Conservation (phyloP, 2,888 invertebrate genomes). For the Amphipoea lucens region DNA sequence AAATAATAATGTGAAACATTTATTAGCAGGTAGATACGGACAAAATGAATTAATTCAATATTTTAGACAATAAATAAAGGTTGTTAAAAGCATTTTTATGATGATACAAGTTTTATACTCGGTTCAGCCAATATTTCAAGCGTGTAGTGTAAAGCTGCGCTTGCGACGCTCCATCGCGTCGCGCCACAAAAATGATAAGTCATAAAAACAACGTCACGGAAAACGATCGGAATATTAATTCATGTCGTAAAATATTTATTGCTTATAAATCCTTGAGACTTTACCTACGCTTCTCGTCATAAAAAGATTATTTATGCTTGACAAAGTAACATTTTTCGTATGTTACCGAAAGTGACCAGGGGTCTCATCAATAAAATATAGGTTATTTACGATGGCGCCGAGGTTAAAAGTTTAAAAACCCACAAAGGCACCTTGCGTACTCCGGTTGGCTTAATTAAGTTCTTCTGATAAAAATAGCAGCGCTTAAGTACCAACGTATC, state of each 20-base stretch:
- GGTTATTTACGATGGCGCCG: conserved; percentile 87
- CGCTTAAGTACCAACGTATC: conserved; percentile 59
- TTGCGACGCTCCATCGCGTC: conserved; percentile 78
- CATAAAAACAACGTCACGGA: conserved; percentile 90
- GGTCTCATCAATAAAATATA: conserved; percentile 88
- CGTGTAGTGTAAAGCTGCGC: conserved; percentile 76
- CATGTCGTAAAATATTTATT: conserved; percentile 90
- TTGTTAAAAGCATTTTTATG: conserved; percentile 86
- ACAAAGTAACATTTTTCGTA: conserved; percentile 90
- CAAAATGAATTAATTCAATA: conserved; percentile 82
- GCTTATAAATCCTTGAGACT: conserved; percentile 90
- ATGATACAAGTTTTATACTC: conserved; percentile 85
- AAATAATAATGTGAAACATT: conserved; percentile 68
- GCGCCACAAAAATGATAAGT: conserved; percentile 90
- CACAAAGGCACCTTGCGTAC: conserved; percentile 69
- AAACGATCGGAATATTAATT: conserved; percentile 91
- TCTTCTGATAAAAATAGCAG: conserved; percentile 68
- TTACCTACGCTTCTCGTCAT: conserved; percentile 90
- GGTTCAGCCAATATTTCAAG: conserved; percentile 85
- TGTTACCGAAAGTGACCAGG: conserved; percentile 86
- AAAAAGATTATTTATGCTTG: conserved; percentile 90
- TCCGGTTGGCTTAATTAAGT: conserved; percentile 73
- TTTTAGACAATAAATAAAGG: conserved; percentile 84
- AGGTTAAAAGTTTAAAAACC: conserved; percentile 75
- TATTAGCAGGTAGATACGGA: conserved; percentile 70